Conservation (phyloP, 2,888 invertebrate genomes). For the Brachynemurus nebulosus region DNA sequence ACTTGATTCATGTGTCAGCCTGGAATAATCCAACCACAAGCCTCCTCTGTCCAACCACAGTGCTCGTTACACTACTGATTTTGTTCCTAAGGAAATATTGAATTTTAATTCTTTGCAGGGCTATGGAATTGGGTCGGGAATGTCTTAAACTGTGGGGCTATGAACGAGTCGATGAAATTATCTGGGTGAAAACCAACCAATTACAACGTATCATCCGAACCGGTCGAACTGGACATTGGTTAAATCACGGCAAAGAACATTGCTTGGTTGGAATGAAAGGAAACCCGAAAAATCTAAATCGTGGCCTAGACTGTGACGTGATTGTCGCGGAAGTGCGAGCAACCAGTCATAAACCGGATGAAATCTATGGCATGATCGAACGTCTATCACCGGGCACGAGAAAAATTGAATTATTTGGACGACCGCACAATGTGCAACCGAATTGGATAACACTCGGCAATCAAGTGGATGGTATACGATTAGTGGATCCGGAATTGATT, state of each 20-base stretch:
- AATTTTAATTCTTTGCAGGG: no score
- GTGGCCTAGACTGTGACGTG: constrained; percentile 93
- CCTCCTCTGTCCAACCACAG: no score
- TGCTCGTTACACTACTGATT: no score
- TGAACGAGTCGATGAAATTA: constrained; percentile 89
- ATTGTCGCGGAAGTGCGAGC: constrained; percentile 97
- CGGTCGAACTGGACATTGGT: constrained; percentile 94
- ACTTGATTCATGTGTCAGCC: no score
- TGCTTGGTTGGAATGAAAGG: constrained; percentile 96
- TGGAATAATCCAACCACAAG: no score
- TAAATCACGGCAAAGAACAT: constrained; percentile 97
- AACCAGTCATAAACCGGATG: constrained; percentile 96
- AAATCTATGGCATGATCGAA: constrained; percentile 96
- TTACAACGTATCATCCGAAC: constrained; percentile 92
- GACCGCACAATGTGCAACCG: constrained; percentile 95
- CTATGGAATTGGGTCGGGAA: constrained; percentile 92
- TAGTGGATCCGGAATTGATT: constrained; percentile 85
- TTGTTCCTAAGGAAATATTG: no score
- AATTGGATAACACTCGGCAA: constrained; percentile 98
- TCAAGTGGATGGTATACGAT: constrained; percentile 86
- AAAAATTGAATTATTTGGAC: constrained; percentile 92
- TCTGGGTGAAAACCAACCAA: constrained; percentile 99
- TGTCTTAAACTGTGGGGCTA: constrained; percentile 96
- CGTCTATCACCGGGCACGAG: constrained; percentile 90
- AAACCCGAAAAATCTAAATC: constrained; percentile 75